phyloP scores from a whole-genome alignment of 2,888 invertebrate species.

The Graphium colonna region DNA sequence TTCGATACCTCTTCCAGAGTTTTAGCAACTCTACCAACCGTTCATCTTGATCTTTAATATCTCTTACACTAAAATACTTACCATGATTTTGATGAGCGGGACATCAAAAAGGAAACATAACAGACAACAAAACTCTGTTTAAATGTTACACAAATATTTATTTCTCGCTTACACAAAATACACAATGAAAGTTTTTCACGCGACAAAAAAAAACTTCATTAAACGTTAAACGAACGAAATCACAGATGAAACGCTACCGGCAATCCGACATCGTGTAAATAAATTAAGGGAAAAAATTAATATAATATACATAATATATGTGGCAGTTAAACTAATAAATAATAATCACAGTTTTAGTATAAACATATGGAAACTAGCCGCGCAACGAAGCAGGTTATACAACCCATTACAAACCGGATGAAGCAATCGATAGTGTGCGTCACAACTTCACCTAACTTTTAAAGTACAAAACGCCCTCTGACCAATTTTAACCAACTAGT shows the following conservation, averaged over 20 bases:
- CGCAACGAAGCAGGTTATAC: conserved; percentile 42
- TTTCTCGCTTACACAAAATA: conserved; percentile 66
- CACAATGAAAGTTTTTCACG: conserved; percentile 60
- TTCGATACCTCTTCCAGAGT: too few relatives aligned
- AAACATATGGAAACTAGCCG: conserved; percentile 56
- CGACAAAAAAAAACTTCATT: conserved; percentile 38
- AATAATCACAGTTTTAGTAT: conserved; percentile 64
- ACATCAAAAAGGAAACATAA: not conserved
- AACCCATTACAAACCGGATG: conserved; percentile 36
- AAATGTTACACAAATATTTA: conserved; percentile 70
- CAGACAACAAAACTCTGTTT: conserved; percentile 32
- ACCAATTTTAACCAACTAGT: conserved; percentile 38
- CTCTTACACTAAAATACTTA: too few relatives aligned
- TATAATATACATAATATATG: conserved; percentile 33
- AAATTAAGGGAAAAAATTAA: conserved; percentile 33
- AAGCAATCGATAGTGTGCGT: conserved; percentile 51
- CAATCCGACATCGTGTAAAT: conserved; percentile 35
- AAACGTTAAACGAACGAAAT: conserved; percentile 64
- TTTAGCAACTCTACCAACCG: too few relatives aligned
- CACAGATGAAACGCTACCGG: conserved; percentile 70
- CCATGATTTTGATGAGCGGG: too few relatives aligned
- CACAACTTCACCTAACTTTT: conserved; percentile 34
- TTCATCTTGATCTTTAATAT: too few relatives aligned
- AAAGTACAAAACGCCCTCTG: conserved; percentile 37
- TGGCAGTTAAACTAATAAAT: conserved; percentile 46